Percentiles rank a stretch among this genome's conserved stretches.
These are phyloP conservation scores for Ennomos fuscantarius DNA, from an alignment of 2,888 invertebrate species.

Conservation along the genomic window DNA sequence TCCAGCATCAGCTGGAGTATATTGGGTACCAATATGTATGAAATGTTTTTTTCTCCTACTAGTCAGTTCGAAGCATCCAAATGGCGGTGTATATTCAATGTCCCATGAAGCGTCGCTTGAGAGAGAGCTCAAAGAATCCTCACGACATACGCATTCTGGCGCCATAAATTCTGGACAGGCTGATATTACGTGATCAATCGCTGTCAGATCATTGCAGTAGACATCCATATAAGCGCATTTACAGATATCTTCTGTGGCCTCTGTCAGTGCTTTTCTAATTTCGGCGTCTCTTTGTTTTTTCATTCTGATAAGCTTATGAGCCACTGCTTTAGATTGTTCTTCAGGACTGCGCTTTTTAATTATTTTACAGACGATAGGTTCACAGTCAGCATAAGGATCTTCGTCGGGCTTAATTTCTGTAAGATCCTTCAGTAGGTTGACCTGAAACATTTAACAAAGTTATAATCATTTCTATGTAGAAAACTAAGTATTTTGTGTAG, in stretches of 20 bases:
- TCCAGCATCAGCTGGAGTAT: slow-evolving; percentile 82
- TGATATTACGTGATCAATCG: slow-evolving; percentile 77
- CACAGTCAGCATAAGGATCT: slow-evolving; percentile 88
- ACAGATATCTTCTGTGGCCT: slow-evolving; percentile 75
- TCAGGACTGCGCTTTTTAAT: slow-evolving; percentile 85
- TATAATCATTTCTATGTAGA: too few species aligned
- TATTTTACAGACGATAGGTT: slow-evolving; percentile 88
- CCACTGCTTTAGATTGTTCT: slow-evolving; percentile 81
- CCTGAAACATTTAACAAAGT: slow-evolving; percentile 46
- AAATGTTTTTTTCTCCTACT: slow-evolving; percentile 76
- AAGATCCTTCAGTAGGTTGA: slow-evolving; percentile 88
- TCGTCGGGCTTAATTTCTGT: slow-evolving; percentile 84
- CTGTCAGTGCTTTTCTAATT: slow-evolving; percentile 76
- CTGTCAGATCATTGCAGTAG: slow-evolving; percentile 74
- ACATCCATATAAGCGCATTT: slow-evolving; percentile 83
- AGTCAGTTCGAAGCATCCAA: slow-evolving; percentile 87
- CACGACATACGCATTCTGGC: slow-evolving; percentile 71
- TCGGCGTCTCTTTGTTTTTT: slow-evolving; percentile 83
- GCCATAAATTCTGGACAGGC: slow-evolving; percentile 76
- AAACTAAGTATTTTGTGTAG: too few species aligned
- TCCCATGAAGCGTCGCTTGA: slow-evolving; percentile 88
- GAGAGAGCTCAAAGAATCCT: slow-evolving; percentile 72
- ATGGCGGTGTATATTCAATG: slow-evolving; percentile 89
- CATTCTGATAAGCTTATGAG: slow-evolving; percentile 81
- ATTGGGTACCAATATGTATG: slow-evolving; percentile 87